phyloP scores from a whole-genome alignment of 2,888 invertebrate species.

The Bellardia bayeri region DNA sequence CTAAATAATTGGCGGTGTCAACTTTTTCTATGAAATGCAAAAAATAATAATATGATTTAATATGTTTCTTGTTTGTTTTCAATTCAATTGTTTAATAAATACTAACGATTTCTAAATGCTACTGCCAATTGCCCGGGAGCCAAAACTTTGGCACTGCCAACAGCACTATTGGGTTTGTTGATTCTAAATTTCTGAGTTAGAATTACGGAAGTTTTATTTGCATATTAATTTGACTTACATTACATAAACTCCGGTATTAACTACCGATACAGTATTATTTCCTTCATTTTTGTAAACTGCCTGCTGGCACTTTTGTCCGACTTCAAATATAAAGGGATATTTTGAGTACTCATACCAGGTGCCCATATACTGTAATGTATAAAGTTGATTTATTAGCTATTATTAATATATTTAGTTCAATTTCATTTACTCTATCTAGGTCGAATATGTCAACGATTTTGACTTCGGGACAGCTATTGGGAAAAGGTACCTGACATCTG shows the following conservation, averaged over 20 bases:
- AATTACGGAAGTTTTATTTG: neutral
- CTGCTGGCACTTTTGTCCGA: slow-evolving; percentile 90
- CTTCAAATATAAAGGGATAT: slow-evolving; percentile 90
- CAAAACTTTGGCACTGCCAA: slow-evolving; percentile 79
- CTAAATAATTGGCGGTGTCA: slow-evolving; percentile 84
- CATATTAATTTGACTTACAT: slow-evolving; percentile 76
- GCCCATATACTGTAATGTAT: slow-evolving; percentile 87
- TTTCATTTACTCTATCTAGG: slow-evolving; percentile 82
- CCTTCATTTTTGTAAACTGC: slow-evolving; percentile 86
- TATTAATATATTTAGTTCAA: slow-evolving; percentile 24
- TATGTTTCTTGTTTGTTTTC: no score
- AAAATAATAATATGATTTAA: neutral
- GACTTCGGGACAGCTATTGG: slow-evolving; percentile 88
- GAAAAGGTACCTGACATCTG: slow-evolving; percentile 86
- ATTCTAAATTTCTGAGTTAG: slow-evolving; percentile 73
- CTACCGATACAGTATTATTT: slow-evolving; percentile 85
- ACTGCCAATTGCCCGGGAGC: slow-evolving; percentile 80
- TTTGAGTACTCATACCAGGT: slow-evolving; percentile 91
- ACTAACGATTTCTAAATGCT: slow-evolving; percentile 78
- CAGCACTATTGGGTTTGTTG: slow-evolving; percentile 76
- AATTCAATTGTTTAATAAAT: neutral
- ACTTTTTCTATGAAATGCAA: slow-evolving; percentile 63
- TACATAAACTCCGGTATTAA: slow-evolving; percentile 83
- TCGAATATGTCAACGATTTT: slow-evolving; percentile 87
- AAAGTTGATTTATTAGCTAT: neutral